Evolutionary conservation across 2,113 vertebrate genomes (phyloP).

Genomic region (Osmerus mordax): DNA sequence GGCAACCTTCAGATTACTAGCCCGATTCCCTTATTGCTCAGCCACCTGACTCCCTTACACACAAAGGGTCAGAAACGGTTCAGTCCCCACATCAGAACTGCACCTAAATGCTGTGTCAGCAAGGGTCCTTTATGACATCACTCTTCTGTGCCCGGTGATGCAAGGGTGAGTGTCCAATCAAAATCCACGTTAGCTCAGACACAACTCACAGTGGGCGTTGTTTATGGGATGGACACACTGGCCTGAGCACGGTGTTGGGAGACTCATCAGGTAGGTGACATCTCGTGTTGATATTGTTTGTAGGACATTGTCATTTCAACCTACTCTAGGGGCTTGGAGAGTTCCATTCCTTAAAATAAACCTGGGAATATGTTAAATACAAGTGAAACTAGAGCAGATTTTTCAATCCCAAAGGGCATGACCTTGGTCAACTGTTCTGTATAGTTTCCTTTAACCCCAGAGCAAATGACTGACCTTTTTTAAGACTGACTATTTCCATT

Average conservation of each 20-base stretch:
- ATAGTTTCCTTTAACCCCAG: not conserved
- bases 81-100: too few species aligned
- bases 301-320: too few species aligned
- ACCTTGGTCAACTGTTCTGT: not conserved
- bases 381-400: not conserved
- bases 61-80: too few species aligned
- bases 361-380: not conserved
- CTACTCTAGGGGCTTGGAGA: too few species aligned
- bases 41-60: too few species aligned
- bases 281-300: too few species aligned
- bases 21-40: too few species aligned
- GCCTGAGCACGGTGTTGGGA: not conserved
- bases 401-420: not conserved
- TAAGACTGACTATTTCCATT: not conserved
- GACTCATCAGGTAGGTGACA: not conserved
- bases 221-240: too few species aligned
- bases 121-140: conserved; percentile 15
- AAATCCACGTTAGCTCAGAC: too few species aligned
- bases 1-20: too few species aligned
- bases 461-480: not conserved
- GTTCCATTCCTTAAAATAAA: too few species aligned
- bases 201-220: not conserved
- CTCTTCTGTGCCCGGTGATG: not conserved
- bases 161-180: too few species aligned
- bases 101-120: not conserved